Evolutionary conservation across 2,113 vertebrate genomes (phyloP).

Genomic region (Solenodon paradoxus): DNA sequence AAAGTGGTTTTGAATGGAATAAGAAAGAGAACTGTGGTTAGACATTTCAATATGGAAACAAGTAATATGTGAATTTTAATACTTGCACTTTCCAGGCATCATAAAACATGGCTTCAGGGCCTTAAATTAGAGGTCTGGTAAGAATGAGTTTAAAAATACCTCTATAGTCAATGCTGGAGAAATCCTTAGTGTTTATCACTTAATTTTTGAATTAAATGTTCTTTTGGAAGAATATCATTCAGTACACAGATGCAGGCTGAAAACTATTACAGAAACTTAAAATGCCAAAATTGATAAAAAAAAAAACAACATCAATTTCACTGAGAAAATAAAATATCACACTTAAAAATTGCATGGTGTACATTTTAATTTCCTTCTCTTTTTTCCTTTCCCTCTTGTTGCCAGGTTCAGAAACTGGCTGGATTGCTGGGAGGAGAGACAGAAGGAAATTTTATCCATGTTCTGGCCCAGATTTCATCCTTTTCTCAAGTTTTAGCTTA

Average conservation of each 20-base stretch:
- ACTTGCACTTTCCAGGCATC: background rate
- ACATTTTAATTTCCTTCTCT: background rate
- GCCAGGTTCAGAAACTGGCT: background rate
- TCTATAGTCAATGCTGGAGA: background rate
- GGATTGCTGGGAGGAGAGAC: background rate
- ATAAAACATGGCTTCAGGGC: background rate
- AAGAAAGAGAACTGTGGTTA: background rate
- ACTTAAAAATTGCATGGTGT: background rate
- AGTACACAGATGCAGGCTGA: background rate
- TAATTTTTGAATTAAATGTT: background rate
- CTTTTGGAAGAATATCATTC: background rate
- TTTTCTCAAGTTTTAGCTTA: background rate
- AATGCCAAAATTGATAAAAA: conserved; percentile 9
- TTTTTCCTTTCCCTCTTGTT: background rate
- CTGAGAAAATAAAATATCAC: background rate
- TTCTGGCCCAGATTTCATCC: background rate
- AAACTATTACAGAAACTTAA: conserved; percentile 13
- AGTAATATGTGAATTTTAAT: background rate
- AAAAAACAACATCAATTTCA: background rate
- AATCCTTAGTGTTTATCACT: background rate
- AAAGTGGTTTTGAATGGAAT: conserved; percentile 54
- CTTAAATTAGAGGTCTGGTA: background rate
- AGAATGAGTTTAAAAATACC: background rate
- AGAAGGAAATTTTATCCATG: background rate
- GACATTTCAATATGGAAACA: conserved; percentile 43